Evolutionary conservation across 2,113 vertebrate genomes (phyloP).

Genomic region (Catharus bicknelli): DNA sequence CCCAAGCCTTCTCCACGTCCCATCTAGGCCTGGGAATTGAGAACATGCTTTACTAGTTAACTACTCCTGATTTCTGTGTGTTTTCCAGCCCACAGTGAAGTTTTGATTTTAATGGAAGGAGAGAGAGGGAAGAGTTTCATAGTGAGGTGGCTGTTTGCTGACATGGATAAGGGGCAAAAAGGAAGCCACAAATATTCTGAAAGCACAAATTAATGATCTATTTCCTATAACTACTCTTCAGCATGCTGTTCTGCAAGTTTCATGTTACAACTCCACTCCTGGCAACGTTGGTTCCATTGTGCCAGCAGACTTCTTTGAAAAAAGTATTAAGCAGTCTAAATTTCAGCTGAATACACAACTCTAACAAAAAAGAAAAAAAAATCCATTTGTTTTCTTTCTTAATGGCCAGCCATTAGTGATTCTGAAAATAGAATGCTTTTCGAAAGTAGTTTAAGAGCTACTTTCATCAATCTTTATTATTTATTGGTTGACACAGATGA

Average conservation of each 20-base stretch:
- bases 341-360: slow-evolving; percentile 21
- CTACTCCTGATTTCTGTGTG: background rate
- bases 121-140: background rate
- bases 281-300: background rate
- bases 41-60: background rate
- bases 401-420: slow-evolving; percentile 54
- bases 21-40: background rate
- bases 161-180: background rate
- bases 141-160: background rate
- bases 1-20: background rate
- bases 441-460: slow-evolving; percentile 52
- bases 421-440: slow-evolving; percentile 64
- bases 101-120: background rate
- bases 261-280: background rate
- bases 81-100: background rate
- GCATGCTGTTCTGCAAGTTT: background rate
- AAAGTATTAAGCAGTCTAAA: background rate
- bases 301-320: background rate
- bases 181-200: background rate
- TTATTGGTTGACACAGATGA: slow-evolving; percentile 66
- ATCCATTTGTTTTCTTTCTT: slow-evolving; percentile 53
- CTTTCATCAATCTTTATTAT: slow-evolving; percentile 70
- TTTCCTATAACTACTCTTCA: background rate
- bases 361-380: background rate
- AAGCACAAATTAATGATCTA: background rate